Conservation (phyloP, 2,888 invertebrate species). For the Hirudinaria manillensis region DNA sequence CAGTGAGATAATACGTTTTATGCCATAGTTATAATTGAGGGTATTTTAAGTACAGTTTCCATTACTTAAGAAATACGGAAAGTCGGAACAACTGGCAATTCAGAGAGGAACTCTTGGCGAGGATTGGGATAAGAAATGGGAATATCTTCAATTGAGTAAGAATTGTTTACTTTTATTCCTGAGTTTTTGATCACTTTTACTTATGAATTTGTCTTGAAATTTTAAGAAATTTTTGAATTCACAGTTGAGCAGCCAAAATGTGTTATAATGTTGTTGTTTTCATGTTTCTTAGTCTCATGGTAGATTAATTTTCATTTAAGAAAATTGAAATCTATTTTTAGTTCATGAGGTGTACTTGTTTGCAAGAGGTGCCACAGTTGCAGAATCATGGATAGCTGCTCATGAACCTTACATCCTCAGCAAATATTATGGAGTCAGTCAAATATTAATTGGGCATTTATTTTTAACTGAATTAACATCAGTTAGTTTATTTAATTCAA, state of each 20-base stretch:
- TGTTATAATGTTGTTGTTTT: too few species aligned
- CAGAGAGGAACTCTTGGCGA: conserved; percentile 86
- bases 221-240: too few species aligned
- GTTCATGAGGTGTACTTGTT: conserved; percentile 96
- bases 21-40: too few species aligned
- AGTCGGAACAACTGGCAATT: conserved; percentile 80
- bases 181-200: too few species aligned
- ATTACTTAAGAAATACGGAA: conserved; percentile 69
- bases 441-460: neutral
- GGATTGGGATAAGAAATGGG: conserved; percentile 99
- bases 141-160: conserved; percentile 83
- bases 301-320: too few species aligned
- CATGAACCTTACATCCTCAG: conserved; percentile 97
- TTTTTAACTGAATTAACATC: too few species aligned
- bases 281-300: too few species aligned
- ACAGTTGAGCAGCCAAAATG: too few species aligned
- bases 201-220: too few species aligned
- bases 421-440: conserved; percentile 75
- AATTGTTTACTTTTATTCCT: neutral
- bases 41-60: too few species aligned
- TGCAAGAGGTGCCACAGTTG: conserved; percentile 97
- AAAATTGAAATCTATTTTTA: conserved; percentile 39
- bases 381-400: conserved; percentile 96
- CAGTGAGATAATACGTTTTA: neutral
- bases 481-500: neutral